Evolutionary conservation across 2,888 invertebrate species (phyloP).

Genomic region (Antheraea assamensis): DNA sequence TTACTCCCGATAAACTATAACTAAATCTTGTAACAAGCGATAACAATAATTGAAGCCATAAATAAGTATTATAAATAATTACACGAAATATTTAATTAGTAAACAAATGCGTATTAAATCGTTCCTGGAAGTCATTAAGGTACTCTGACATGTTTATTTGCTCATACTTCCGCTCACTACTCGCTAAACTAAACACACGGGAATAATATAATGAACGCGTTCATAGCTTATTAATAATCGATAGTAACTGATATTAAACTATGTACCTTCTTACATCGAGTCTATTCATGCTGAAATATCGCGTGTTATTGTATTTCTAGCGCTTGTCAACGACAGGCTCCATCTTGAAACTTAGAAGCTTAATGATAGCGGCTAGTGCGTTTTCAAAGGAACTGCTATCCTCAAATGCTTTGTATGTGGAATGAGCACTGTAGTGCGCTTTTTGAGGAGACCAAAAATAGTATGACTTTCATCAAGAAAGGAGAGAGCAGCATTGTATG

Average conservation of each 20-base stretch:
- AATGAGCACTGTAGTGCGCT: no score
- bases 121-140: conserved; percentile 55
- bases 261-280: neutral
- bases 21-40: neutral
- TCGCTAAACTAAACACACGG: conserved; percentile 17
- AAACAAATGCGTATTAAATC: conserved; percentile 29
- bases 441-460: no score
- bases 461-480: no score
- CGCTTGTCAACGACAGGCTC: neutral
- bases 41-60: neutral
- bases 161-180: conserved; percentile 46
- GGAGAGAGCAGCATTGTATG: no score
- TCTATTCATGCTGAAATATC: neutral
- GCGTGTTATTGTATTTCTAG: neutral
- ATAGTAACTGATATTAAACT: neutral
- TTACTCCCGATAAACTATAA: neutral
- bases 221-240: conserved; percentile 17
- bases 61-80: neutral
- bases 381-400: no score
- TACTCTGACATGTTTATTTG: conserved; percentile 56
- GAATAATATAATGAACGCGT: conserved; percentile 13
- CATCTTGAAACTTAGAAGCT: no score
- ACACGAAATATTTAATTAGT: conserved; percentile 20
- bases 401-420: no score
- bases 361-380: no score